A percentile compares a stretch with the other conserved stretches of the same genome.
phyloP scores from a whole-genome alignment of 2,888 invertebrate genomes.

The Cerastis leucographa region DNA sequence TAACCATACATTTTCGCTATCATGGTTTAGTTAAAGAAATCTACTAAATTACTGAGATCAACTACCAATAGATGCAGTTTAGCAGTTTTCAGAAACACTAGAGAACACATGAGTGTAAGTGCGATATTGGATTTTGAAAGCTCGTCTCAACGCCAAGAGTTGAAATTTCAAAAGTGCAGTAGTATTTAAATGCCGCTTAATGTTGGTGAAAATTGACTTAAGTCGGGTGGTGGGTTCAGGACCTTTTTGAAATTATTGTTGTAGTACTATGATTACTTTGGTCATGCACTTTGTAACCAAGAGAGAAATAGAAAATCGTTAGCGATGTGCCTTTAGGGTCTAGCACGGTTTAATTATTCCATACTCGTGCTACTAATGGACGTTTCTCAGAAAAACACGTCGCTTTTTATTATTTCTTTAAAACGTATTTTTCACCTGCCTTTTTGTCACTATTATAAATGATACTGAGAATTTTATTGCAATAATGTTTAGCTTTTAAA shows the following conservation, averaged over 20 bases:
- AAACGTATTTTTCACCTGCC: constrained; percentile 29
- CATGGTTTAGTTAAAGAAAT: constrained; percentile 6
- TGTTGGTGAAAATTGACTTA: neutral
- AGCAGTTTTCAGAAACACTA: neutral
- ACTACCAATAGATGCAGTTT: neutral
- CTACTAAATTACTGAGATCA: neutral
- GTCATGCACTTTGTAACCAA: constrained; percentile 23
- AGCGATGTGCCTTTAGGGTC: constrained; percentile 11
- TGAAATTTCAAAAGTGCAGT: neutral
- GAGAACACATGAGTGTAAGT: neutral
- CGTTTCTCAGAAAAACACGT: constrained; percentile 33
- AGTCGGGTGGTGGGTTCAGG: constrained; percentile 10
- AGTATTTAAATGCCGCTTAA: neutral
- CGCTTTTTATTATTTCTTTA: constrained; percentile 24
- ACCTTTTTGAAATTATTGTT: constrained; percentile 15
- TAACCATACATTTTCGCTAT: constrained; percentile 1
- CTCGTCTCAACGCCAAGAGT: neutral
- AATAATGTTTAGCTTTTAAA: constrained; percentile 10
- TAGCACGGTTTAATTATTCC: constrained; percentile 44
- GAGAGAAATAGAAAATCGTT: constrained; percentile 18
- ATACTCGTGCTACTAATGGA: constrained; percentile 38
- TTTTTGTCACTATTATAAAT: constrained; percentile 41
- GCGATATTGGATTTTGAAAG: neutral
- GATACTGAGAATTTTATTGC: constrained; percentile 22
- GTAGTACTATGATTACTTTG: constrained; percentile 33